Base-by-base conservation (phyloP, 2,888 invertebrate species). In the Nomada flava region DNA sequence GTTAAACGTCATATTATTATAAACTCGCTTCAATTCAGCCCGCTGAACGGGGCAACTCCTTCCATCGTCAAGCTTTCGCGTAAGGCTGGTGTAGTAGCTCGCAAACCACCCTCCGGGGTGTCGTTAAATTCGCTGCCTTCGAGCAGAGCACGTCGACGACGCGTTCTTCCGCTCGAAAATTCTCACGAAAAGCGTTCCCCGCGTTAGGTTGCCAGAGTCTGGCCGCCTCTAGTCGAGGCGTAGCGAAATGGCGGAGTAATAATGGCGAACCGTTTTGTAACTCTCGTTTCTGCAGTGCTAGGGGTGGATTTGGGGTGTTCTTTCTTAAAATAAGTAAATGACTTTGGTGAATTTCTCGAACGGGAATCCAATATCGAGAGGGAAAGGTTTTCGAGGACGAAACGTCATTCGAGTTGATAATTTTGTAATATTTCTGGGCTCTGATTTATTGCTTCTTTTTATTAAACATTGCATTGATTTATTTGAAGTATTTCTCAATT, bases 91-190 rank as follows among this genome's bases (percentile, higher is more conserved):
- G 72, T 63, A 50, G 67, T 47, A 62, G 52, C 68, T 82, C 75
- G 82, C 74, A 63, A 75, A 79, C 74, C 71, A 73, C 67, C 76
- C 75, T 53, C 80, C 55, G n/a, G 72, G 83, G 83, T 85, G 75
- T 80, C 80, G 85, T 85, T 85, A 75, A 79, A 80, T 76, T 77
- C 65, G 55, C 64, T 64, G 82, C 79, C 70, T 76, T 79, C 63
- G 72, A 79, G 67, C 70, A 47, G 47, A 60, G 74, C 79, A 76
- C 64, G 72, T 76, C 70, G 47, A 26, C 76, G 71, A 65, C 73
- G 71, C 59, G 60, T 74, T 74, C 77, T 68, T 79, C 50, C 75
- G 71, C 65, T 75, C 72, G 79, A 70, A 69, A 77, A 80, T 79
- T 85, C 76, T 63, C 60, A 69, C 77, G 77, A 67, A 74, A 77